Percentiles rank a stretch among this genome's conserved stretches.
phyloP scores from a whole-genome alignment of 2,797 vertebrate species.

The Enteromius thamalakanensis region DNA sequence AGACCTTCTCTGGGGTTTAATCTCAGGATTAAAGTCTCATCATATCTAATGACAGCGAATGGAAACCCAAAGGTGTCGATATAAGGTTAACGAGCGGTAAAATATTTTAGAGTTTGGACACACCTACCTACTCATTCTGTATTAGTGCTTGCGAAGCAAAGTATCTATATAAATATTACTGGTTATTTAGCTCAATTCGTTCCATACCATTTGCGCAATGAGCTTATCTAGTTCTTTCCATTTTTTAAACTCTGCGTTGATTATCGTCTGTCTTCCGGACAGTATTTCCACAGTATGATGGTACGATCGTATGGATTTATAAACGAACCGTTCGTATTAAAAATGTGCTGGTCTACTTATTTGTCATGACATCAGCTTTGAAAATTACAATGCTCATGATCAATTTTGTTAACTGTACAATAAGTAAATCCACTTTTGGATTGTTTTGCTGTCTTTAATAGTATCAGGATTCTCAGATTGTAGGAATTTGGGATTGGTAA shows the following conservation, averaged over 20 bases:
- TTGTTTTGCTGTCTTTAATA: not conserved
- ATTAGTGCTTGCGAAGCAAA: not conserved
- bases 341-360: not conserved
- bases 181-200: not conserved
- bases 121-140: not conserved
- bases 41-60: constrained; percentile 15
- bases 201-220: not conserved
- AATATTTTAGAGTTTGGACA: constrained; percentile 23
- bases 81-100: constrained; percentile 1
- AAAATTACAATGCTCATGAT: not conserved
- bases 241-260: not conserved
- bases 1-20: constrained; percentile 33
- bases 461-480: not conserved
- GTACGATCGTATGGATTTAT: not conserved
- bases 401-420: not conserved
- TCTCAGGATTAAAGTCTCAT: constrained; percentile 44
- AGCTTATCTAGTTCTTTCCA: not conserved
- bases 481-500: too few species aligned
- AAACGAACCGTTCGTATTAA: not conserved
- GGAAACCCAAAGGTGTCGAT: constrained; percentile 17
- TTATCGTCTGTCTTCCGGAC: not conserved
- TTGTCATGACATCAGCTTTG: not conserved
- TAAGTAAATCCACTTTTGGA: not conserved
- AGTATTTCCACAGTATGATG: not conserved
- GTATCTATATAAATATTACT: not conserved